Percentiles rank a stretch among this genome's conserved stretches.
phyloP scores from a whole-genome alignment of 2,113 vertebrate genomes.

The Etheostoma cragini region DNA sequence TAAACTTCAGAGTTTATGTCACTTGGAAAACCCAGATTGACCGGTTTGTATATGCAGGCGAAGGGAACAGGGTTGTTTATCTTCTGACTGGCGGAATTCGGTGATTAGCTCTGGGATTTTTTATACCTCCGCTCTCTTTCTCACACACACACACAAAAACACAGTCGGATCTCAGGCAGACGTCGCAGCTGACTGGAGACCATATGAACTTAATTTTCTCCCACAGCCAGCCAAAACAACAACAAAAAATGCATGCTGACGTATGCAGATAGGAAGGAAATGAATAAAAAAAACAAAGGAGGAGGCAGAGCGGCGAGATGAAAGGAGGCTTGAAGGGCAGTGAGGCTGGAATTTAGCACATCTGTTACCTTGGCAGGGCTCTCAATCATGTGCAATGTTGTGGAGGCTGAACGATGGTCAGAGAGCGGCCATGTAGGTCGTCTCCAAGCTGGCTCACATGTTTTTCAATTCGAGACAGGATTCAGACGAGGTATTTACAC shows the following conservation, averaged over 20 bases:
- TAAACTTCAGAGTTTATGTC: constrained; percentile 74
- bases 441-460: constrained; percentile 31
- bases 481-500: too few species aligned
- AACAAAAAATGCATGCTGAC: constrained; percentile 75
- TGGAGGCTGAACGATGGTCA: constrained; percentile 55
- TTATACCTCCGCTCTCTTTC: constrained; percentile 50
- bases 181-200: constrained; percentile 66
- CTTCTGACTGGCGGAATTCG: constrained; percentile 72
- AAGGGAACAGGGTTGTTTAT: constrained; percentile 69
- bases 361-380: constrained; percentile 75
- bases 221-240: constrained; percentile 71
- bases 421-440: constrained; percentile 25
- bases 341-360: constrained; percentile 75
- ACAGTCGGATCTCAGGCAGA: constrained; percentile 46
- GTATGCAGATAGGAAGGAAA: constrained; percentile 80
- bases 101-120: constrained; percentile 64
- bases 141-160: neutral
- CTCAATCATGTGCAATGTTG: constrained; percentile 67
- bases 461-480: constrained; percentile 41
- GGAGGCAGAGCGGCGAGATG: constrained; percentile 68
- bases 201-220: constrained; percentile 85
- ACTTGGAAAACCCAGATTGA: constrained; percentile 74
- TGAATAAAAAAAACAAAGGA: constrained; percentile 75
- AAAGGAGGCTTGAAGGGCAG: constrained; percentile 67
- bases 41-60: constrained; percentile 55